Evolutionary conservation across 2,888 invertebrate species (phyloP), one percentile per base, ranked within the genome.

Genomic region (Cheilosia variabilis): DNA sequence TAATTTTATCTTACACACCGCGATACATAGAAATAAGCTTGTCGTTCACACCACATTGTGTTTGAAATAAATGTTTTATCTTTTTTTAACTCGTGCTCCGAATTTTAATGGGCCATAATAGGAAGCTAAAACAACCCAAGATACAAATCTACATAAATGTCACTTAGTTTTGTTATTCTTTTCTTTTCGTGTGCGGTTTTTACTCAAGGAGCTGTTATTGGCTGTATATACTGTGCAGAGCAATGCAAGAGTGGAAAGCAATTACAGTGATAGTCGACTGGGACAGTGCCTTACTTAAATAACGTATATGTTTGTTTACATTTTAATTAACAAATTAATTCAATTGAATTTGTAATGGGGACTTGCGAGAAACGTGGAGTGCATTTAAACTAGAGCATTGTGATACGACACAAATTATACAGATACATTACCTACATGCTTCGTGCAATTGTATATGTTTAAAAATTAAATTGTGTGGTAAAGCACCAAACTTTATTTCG

Each of bases 61-160:
- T 52, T 69, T 37, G n/a, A 58, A 58, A 47, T 47, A 34, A 69
- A 37, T 69, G 58, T 50, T 58, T 58, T 50, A 37, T 13, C 34
- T 17, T 19, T 47, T 69, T 69, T 58, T 45, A 69, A 50, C 47
- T 58, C 69, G 69, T 69, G 69, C 22, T 47, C 47, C 13, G 69
- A 69, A 69, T 58, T 69, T 58, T 37, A 69, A 69, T 69, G 34
- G 27, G 22, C 47, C 1, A 37, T 69, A 37, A 69, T 24, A 58
- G 47, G 45, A 15, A 58, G 34, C 24, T 47, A 27, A 47, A 53
- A 58, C 31, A 58, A 57, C 45, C 19, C 58, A 34, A 57, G 22
- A 58, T 69, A 47, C 55, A 34, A 45, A 69, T 69, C 57, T 58
- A 57, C 57, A 58, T 47, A 69, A 69, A 69, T 58, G 69, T 69